Percentiles rank a stretch among this genome's conserved stretches.
phyloP scores from a whole-genome alignment of 1,140 invertebrate genomes.

The Wiebesia pumilae region DNA sequence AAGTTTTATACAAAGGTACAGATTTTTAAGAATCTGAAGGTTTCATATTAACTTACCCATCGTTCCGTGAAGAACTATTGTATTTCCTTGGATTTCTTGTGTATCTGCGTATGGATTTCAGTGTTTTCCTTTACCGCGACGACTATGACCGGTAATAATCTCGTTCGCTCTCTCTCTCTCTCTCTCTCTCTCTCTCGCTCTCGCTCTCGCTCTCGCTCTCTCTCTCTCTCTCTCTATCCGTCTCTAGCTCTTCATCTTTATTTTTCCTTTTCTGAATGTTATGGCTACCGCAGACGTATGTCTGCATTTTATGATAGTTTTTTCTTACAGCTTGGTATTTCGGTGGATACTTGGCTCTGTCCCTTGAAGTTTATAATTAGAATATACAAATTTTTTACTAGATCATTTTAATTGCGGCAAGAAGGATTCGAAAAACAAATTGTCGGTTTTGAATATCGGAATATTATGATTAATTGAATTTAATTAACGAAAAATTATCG shows the following conservation, averaged over 20 bases:
- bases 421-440: neutral
- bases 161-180: neutral
- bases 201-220: no score
- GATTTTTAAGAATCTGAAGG: neutral
- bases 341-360: neutral
- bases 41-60: neutral
- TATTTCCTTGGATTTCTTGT: constrained; percentile 9
- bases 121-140: neutral
- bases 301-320: constrained; percentile 22
- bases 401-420: neutral
- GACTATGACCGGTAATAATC: constrained; percentile 15
- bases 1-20: neutral
- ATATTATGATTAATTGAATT: no score
- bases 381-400: neutral
- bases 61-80: neutral
- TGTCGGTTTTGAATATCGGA: no score
- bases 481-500: no score
- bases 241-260: no score
- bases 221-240: neutral
- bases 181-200: neutral
- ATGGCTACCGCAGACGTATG: neutral
- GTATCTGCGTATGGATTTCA: neutral
- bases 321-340: neutral
- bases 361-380: neutral
- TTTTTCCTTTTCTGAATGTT: neutral